phyloP scores from a whole-genome alignment of 2,113 vertebrate genomes.

The Leuciscus idus region DNA sequence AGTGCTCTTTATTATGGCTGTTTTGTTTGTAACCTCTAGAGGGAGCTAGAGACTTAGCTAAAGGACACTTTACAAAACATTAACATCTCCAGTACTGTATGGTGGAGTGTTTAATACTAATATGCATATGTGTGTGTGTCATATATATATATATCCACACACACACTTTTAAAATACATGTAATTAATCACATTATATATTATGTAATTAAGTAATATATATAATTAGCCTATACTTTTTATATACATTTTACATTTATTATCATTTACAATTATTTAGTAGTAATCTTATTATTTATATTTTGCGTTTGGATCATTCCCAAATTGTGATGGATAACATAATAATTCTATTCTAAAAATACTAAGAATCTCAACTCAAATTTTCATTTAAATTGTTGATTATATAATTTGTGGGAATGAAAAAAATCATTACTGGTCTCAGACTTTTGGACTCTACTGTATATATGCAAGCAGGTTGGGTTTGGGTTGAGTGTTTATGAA shows the following conservation, averaged over 20 bases:
- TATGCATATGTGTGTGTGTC: background rate
- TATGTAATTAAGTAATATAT: too few relatives aligned
- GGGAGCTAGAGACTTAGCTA: conserved; percentile 55
- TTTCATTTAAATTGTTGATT: background rate
- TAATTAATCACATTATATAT: too few relatives aligned
- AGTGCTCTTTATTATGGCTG: background rate
- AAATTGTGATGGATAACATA: background rate
- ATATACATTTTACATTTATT: background rate
- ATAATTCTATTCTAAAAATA: too few relatives aligned
- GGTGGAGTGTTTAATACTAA: background rate
- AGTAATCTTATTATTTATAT: background rate
- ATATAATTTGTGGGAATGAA: background rate
- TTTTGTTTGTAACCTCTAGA: conserved; percentile 47
- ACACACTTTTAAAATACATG: too few relatives aligned
- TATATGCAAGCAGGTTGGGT: background rate
- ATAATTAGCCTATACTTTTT: background rate
- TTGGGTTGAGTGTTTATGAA: background rate
- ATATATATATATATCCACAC: too few relatives aligned
- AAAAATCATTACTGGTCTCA: background rate
- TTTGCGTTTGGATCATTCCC: background rate
- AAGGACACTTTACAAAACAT: background rate
- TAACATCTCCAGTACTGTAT: background rate
- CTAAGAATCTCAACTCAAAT: too few relatives aligned
- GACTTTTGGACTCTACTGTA: background rate
- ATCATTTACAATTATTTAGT: background rate